A percentile compares a stretch with the other conserved stretches of the same genome.
Evolutionary conservation across 2,888 invertebrate species (phyloP).

Genomic region (Ectobius pallidus): DNA sequence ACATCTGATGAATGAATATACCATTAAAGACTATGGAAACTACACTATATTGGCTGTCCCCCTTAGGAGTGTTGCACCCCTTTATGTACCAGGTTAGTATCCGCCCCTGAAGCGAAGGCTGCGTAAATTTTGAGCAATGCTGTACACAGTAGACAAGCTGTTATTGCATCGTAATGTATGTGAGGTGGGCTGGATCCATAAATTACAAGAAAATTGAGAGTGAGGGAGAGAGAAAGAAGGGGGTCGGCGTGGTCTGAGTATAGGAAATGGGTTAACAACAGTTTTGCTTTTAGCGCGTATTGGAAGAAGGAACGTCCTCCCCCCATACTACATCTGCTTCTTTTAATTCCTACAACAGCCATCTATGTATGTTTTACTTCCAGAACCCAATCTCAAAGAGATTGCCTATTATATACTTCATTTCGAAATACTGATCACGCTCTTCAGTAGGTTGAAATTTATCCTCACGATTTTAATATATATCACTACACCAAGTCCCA

Average conservation of each 20-base stretch:
- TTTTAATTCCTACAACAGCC: not conserved
- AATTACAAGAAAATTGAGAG: slow-evolving; percentile 27
- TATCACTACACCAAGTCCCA: not conserved
- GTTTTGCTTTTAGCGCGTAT: not conserved
- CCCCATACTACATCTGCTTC: slow-evolving; percentile 1
- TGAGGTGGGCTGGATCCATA: slow-evolving; percentile 30
- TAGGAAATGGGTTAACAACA: slow-evolving; percentile 26
- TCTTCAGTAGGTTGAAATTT: not conserved
- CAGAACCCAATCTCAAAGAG: not conserved
- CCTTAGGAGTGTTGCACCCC: no score
- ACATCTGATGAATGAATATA: no score
- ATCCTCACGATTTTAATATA: not conserved
- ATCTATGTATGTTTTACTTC: not conserved
- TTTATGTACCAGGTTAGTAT: no score
- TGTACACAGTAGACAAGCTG: slow-evolving; percentile 27
- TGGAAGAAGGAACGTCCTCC: no score
- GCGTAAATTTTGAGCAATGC: slow-evolving; percentile 14
- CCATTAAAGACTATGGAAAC: no score
- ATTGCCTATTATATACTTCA: not conserved
- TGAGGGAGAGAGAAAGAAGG: not conserved
- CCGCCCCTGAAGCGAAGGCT: no score
- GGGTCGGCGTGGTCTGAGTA: not conserved
- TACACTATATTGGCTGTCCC: no score
- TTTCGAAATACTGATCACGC: not conserved
- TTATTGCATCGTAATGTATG: slow-evolving; percentile 28